Base-by-base conservation (phyloP, 2,888 invertebrate species). In the Ophion ventricosus region DNA sequence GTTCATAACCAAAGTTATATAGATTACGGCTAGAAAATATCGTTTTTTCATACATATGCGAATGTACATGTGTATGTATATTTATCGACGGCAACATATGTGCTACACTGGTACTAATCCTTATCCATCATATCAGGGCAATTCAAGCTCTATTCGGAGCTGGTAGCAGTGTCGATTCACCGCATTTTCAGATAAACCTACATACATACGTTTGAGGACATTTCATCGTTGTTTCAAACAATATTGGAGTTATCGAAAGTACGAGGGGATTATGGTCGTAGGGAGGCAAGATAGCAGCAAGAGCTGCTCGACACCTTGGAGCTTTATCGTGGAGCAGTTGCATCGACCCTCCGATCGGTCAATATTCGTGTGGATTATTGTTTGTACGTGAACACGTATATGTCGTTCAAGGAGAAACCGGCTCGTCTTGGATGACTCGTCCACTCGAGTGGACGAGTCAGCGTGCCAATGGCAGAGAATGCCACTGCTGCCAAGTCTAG, bases 141-240 rank as follows among this genome's bases (percentile, higher is more conserved):
- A 72, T 82, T 56, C 49, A n/a, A 66, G 75, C 57, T 40, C 49
- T 29, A 57, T 23, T 23, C 49, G 49, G 17, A 17, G n/a, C 66
- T 40, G 63, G 49, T 17, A 69, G 59, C 69, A 69, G 59, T 72
- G 70, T 73, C 80, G 73, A 17, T 67, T 59, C 57, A 72, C 76
- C 72, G 59, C 59, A 74, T 61, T 61, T 66, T 7, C 59, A 73
- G 43, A 73, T 73, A 63, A 69, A 67, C 40, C 59, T 43, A 2
- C 66, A 2, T 49, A 14, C 49, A 14, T 49, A 49, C 49, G 29
- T 20, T 23, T 4, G 20, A n/a, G 81, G 29, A 72, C 66, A 66
- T 76, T 80, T 67, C 72, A 63, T 56, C 76, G 72, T 73, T 77
- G 72, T 67, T 75, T 76, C 54, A 63, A 73, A 73, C 72, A 77